Base-by-base conservation (phyloP, 1,140 invertebrate species). In the Stenopsyche tienmushanensis region DNA sequence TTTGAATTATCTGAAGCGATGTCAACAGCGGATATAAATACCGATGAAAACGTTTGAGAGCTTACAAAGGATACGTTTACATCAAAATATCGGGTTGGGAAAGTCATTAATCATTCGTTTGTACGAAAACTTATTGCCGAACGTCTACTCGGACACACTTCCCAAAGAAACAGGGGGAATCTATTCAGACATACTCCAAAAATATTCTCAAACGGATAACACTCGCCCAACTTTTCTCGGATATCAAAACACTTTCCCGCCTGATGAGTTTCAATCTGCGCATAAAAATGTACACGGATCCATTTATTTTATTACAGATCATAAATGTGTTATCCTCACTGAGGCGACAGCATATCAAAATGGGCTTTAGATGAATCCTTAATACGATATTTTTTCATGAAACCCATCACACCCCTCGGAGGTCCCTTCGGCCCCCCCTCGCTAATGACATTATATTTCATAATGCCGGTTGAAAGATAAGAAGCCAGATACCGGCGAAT, bases 381-480 rank as follows among this genome's bases (percentile, higher is more conserved):
- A 66, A 58, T 63, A 65, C 53, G 67, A 63, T 63, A 58, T 71
- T 66, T 72, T 72, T 64, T n/a, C 62, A 65, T 60, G 54, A 64
- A 59, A 60, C 54, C 42, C 44, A 25, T 53, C 34, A 34, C 29
- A 34, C 13, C 29, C 13, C 29, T 13, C 29, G 29, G 5, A 13
- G 5, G 29, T 34, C 65, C 59, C 59, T 57, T 18, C 25, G n/a
- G n/a, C 15, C n/a, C 29, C 9, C 55, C 34, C 23, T 3, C 62
- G 50, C 50, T 55, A 57, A 64, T 57, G 47, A 64, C 52, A 52
- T 50, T 70, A 66, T 70, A 66, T 67, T 66, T 64, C 64, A 64
- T 66, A 64, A 65, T 65, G 63, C 64, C 64, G 59, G 64, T 64
- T 59, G 59, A 66, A 59, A 70, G 68, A 70, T 70, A 70, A 70